A percentile compares a stretch with the other conserved stretches of the same genome.
Evolutionary conservation across 1,140 invertebrate species (phyloP).

Genomic region (Steinernema feltiae): DNA sequence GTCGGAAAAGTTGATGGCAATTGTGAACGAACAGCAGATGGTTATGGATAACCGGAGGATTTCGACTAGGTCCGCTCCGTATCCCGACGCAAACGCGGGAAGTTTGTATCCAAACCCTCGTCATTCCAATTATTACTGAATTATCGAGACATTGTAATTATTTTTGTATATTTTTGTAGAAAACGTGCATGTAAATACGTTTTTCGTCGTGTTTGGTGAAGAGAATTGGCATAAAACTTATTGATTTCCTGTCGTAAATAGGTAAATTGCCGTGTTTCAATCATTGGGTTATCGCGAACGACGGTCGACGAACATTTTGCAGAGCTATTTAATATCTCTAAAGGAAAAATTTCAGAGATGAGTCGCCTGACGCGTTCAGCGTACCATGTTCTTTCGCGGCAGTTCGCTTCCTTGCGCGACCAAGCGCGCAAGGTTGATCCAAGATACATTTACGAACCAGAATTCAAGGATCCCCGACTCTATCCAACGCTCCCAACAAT

Average conservation of each 20-base stretch:
- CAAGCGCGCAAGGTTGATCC: conserved; percentile 24
- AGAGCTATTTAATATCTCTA: neutral
- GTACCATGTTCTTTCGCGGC: neutral
- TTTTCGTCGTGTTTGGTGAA: neutral
- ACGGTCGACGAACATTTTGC: too few relatives aligned
- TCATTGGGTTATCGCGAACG: too few relatives aligned
- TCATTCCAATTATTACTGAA: neutral
- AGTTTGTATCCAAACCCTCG: neutral
- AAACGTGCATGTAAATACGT: neutral
- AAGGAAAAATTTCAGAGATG: neutral
- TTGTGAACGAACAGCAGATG: conserved; percentile 3
- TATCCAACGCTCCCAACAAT: conserved; percentile 27
- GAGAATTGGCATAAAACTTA: neutral
- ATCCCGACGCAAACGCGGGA: neutral
- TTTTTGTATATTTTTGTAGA: neutral
- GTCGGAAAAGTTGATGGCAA: neutral
- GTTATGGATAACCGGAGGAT: neutral
- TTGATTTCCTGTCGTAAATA: neutral
- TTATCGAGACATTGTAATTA: neutral
- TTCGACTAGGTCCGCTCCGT: neutral
- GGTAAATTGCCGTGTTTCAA: neutral
- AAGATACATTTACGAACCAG: conserved; percentile 31
- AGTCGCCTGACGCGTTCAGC: neutral
- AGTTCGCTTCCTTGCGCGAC: conserved; percentile 28
- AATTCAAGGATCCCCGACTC: conserved; percentile 27